Conservation (phyloP, 2,113 vertebrate species). For the Cyrtonyx montezumae region DNA sequence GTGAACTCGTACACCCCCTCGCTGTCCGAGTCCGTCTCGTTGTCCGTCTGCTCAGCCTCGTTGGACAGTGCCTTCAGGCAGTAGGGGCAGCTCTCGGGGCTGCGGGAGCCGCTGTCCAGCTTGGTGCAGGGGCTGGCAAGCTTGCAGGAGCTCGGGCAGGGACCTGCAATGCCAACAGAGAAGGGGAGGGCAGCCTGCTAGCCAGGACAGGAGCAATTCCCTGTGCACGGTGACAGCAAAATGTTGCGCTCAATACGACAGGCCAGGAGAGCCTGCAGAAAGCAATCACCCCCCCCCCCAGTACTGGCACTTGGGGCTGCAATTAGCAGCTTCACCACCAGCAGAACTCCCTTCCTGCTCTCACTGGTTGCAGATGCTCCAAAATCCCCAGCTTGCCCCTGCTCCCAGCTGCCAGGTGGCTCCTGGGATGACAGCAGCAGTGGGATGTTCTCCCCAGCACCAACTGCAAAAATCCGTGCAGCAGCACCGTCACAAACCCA, state of each 20-base stretch:
- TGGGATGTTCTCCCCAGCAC: not conserved
- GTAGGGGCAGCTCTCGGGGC: slow-evolving; percentile 90
- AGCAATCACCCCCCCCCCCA: not conserved
- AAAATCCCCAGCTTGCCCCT: not conserved
- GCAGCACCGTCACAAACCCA: not conserved
- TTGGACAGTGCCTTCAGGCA: slow-evolving; percentile 81
- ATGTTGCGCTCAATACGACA: accelerated
- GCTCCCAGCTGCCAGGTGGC: slow-evolving; percentile 24
- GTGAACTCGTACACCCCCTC: slow-evolving; percentile 93
- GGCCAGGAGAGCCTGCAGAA: not conserved
- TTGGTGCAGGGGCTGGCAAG: slow-evolving; percentile 86
- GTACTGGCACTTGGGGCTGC: not conserved
- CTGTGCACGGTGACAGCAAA: not conserved
- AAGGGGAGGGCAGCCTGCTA: not conserved
- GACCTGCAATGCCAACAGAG: slow-evolving; percentile 54
- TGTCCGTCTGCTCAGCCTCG: slow-evolving; percentile 82
- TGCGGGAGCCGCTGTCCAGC: slow-evolving; percentile 82
- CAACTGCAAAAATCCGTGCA: not conserved
- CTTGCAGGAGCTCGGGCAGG: slow-evolving; percentile 87
- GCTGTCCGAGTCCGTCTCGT: slow-evolving; percentile 90
- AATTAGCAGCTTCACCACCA: accelerated
- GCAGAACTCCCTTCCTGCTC: not conserved
- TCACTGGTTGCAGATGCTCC: not conserved
- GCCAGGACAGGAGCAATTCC: accelerated
- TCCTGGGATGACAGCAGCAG: not conserved